Evolutionary conservation across 2,888 invertebrate genomes (phyloP).

Genomic region (Drosophila cognata): DNA sequence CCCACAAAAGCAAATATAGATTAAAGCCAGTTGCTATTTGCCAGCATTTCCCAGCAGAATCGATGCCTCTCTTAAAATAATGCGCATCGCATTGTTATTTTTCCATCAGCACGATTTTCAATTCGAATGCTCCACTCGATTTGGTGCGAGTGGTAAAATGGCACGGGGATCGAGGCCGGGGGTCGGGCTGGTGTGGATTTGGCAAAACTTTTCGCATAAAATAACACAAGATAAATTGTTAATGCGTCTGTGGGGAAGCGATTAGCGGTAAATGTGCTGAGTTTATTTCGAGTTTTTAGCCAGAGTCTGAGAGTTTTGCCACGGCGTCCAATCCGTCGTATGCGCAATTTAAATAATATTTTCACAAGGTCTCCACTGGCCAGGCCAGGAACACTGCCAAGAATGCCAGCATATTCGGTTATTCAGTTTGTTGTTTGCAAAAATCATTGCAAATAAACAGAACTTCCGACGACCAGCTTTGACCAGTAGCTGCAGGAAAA

Average conservation of each 20-base stretch:
- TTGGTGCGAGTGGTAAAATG: not conserved
- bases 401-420: slow-evolving; percentile 17
- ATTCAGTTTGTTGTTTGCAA: slow-evolving; percentile 13
- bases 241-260: slow-evolving; percentile 82
- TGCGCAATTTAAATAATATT: slow-evolving; percentile 69
- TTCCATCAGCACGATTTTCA: slow-evolving; percentile 65
- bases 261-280: slow-evolving; percentile 80
- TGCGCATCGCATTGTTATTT: slow-evolving; percentile 63
- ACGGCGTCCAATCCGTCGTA: slow-evolving; percentile 48
- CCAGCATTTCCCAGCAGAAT: slow-evolving; percentile 57
- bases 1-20: slow-evolving; percentile 3
- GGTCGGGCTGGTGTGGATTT: slow-evolving; percentile 7
- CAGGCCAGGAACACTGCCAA: not conserved
- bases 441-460: slow-evolving; percentile 21
- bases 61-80: slow-evolving; percentile 54
- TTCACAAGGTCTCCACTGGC: slow-evolving; percentile 14
- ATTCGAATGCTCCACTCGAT: slow-evolving; percentile 67
- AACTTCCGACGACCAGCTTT: slow-evolving; percentile 28
- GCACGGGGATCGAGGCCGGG: not conserved
- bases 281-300: slow-evolving; percentile 68
- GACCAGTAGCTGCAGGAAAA: slow-evolving; percentile 26
- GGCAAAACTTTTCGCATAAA: slow-evolving; percentile 78
- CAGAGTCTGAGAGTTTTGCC: slow-evolving; percentile 31
- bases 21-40: slow-evolving; percentile 10
- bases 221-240: slow-evolving; percentile 82